Base-by-base conservation (phyloP, 2,797 vertebrate genomes). In the Cryptoblepharus egeriae region DNA sequence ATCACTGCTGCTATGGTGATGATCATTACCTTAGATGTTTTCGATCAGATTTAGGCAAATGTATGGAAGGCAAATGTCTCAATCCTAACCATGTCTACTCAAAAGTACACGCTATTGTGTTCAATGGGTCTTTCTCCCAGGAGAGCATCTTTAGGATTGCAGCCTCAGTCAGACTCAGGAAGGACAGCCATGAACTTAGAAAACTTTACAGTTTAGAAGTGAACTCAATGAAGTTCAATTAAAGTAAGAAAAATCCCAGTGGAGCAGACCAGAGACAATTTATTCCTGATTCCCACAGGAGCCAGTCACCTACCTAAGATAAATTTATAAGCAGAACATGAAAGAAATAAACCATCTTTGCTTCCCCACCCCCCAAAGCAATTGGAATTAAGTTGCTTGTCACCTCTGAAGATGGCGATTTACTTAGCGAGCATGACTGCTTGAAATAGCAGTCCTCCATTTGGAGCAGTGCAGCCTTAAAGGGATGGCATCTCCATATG, bases 131-230 rank as follows among this genome's bases (percentile, higher is more conserved):
- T n/a, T n/a, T n/a, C n/a, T n/a, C n/a, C n/a, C n/a, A n/a, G n/a
- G n/a, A n/a, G n/a, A n/a, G n/a, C n/a, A n/a, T n/a, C n/a, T n/a
- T n/a, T n/a, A n/a, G n/a, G n/a, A n/a, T n/a, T n/a, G n/a, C n/a
- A n/a, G n/a, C n/a, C n/a, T n/a, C n/a, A n/a, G n/a, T 68, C 73
- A 32, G 35, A n/a, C n/a, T 61, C 22, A 58, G 71, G 63, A 75
- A 58, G 61, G 63, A 81, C 9, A 75, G 28, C 39, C 61, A 63
- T 49, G 87, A 86, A 84, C 22, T 24, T n/a, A 83, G 78, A 1
- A 30, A 49, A 15, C 85, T 65, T 12, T 87, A 57, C 16, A 20
- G 85, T 10, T 32, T 86, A 70, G 65, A 82, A 78, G 32, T 42
- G 70, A 75, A 69, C 55, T 68, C 83, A 30, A 26, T 10, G 22